Evolutionary conservation across 2,797 vertebrate species (phyloP), one percentile per base, ranked within the genome.

Genomic region (Schizothorax lantsangensis): DNA sequence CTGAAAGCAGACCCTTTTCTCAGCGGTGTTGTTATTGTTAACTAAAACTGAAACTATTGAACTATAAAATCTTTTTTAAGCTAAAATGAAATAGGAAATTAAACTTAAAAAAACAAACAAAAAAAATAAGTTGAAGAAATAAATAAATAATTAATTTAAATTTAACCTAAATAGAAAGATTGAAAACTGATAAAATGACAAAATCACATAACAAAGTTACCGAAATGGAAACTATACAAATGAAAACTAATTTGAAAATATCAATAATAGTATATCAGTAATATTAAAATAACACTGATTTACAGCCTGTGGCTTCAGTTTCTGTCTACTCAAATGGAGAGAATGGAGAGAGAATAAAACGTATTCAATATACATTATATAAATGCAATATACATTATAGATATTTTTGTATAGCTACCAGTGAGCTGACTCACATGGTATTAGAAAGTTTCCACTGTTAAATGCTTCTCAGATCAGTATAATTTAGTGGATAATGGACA

Each of bases 1-100:
- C 75, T 59, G 75, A 79, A 59, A 79, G 52, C 52, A 79, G 52
- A 57, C 36, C 59, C 33, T 79, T 79, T 59, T 79, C 52, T n/a
- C 52, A 38, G 75, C 52, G n/a, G 33, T 59, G 75, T n/a, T 78
- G 33, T 23, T 15, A 57, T 3, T 15, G 21, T 79, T 59, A 59
- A 79, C 52, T 59, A 40, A 59, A 38, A 36, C 30, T 36, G 52
- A 17, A 36, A 59, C 52, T 19, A 2, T 6, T 33, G 15, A 59
- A 40, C 38, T 40, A 40, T 40, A 40, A 59, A 59, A 62, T 62
- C 0, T 12, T 75, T 19, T 36, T 52, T 2, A 6, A 75, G 8
- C 1, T 26, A 12, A 26, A 26, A 12, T 59, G 1, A 54, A 23
- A 57, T 4, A 49, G 21, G 9, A 49, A 26, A 73, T 43, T n/a